Percentiles rank a stretch among this genome's conserved stretches.
Evolutionary conservation across 2,113 vertebrate species (phyloP).

Genomic region (Zootoca vivipara): DNA sequence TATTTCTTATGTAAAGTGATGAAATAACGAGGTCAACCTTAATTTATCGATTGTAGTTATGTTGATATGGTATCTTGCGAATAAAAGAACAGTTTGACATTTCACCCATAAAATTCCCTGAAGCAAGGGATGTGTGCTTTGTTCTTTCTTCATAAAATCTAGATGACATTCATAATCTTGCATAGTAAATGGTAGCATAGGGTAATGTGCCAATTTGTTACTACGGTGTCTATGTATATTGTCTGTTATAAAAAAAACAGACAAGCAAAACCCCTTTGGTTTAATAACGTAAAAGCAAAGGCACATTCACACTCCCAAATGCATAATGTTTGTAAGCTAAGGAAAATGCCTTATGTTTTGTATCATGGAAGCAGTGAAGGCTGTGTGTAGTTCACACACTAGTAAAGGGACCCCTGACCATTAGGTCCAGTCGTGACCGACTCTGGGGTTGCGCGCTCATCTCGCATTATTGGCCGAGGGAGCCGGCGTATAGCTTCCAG

Average conservation of each 20-base stretch:
- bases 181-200: background rate
- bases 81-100: conserved; percentile 7
- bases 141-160: background rate
- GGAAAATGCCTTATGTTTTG: background rate
- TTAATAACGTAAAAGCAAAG: background rate
- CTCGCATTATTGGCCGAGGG: too few relatives aligned
- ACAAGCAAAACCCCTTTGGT: background rate
- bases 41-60: conserved; percentile 22
- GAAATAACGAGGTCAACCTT: background rate
- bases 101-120: background rate
- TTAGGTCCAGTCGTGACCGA: too few relatives aligned
- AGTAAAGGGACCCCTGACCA: too few relatives aligned
- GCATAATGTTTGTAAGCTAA: background rate
- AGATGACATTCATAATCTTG: conserved; percentile 15
- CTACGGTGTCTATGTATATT: background rate
- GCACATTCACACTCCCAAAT: background rate
- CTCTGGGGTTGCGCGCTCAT: too few relatives aligned
- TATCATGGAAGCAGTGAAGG: background rate
- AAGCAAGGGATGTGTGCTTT: background rate
- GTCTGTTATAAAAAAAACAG: background rate
- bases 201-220: conserved; percentile 33
- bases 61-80: background rate
- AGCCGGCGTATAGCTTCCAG: too few relatives aligned
- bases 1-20: background rate
- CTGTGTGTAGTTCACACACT: background rate